Evolutionary conservation across 2,797 vertebrate genomes (phyloP), one percentile per base, ranked within the genome.

Genomic region (Pteronotus mesoamericanus): DNA sequence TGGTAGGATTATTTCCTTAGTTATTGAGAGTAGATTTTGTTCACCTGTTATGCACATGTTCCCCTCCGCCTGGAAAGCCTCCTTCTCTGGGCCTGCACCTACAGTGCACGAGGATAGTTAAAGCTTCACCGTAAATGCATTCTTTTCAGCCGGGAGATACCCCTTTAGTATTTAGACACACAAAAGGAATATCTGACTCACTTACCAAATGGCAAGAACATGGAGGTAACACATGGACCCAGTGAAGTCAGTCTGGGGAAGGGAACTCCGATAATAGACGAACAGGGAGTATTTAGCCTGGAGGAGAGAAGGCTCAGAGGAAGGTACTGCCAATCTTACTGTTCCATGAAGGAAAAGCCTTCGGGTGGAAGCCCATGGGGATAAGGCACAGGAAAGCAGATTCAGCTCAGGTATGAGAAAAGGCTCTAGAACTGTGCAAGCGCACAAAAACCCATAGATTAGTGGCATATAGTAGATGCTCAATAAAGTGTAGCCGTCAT

Each of bases 1-100:
- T 68, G 86, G 55, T 64, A 95, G 51, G 22, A 53, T 88, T 79
- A 75, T 85, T 82, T 4, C n/a, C 82, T 92, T 91, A 48, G 61
- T 9, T 59, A 48, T 4, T 59, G 66, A 79, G 14, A 68, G 48
- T 29, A 55, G 61, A 82, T 51, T 92, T 74, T 57, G 44, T 79
- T 91, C 10, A 24, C 46, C 88, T 34, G 34, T 68, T 89, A 21
- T 8, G 83, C 32, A 61, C 55, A 55, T 19, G 4, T 3, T 72
- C 53, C 42, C 34, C 68, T 80, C 71, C 57, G 44, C 77, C 87
- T 53, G 51, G 34, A 84, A 84, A 74, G 84, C 14, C 61, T 92
- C 14, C 9, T 82, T 72, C 53, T 59, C 66, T 0, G 26, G 29
- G 10, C 37, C 68, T 42, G 37, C 32, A 37, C 15, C 69, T 74